Evolutionary conservation across 1,140 invertebrate genomes (phyloP), one percentile per base, ranked within the genome.

Genomic region (Zaprionus taronus): DNA sequence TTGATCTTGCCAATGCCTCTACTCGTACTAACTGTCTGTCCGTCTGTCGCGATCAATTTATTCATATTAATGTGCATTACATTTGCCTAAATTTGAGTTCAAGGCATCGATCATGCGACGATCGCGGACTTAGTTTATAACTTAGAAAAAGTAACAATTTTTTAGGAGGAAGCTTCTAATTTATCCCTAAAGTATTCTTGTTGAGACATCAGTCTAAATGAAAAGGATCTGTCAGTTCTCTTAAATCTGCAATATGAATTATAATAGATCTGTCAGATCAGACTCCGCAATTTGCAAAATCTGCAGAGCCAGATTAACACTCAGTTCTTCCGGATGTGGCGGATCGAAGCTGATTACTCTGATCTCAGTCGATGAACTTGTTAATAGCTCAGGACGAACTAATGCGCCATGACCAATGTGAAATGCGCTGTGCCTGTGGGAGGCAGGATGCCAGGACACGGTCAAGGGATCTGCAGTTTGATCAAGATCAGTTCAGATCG

Each of bases 381-480:
- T 76, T 58, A 78, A 83, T 74, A 56, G 67, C 61, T 57, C 31
- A 41, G 51, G 9, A 31, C 22, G 31, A 41, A 56, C 57, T 81
- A 74, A 90, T 85, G 49, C 72, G n/a, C 41, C 84, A 79, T 89
- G 81, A 89, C 84, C 69, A 81, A 89, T 15, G 41, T 31, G 11
- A 38, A 57, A 89, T 89, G 89, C 58, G 74, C 28, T 87, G 63
- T 74, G 78, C 84, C 55, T 36, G 55, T 55, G 84, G 31, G 71
- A 72, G 41, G 69, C 56, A 63, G 31, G 53, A 38, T 28, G 28
- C 22, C 34, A 47, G 49, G 38, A 62, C 47, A 4, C 2, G 31
- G 31, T 34, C 31, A 34, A 34, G 31, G 31, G 31, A 34, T 44
- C 38, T 34, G 49, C 49, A 7, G 4, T 26, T 22, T 2, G 53